Evolutionary conservation across 2,113 vertebrate species (phyloP).

Genomic region (Panthera uncia): DNA sequence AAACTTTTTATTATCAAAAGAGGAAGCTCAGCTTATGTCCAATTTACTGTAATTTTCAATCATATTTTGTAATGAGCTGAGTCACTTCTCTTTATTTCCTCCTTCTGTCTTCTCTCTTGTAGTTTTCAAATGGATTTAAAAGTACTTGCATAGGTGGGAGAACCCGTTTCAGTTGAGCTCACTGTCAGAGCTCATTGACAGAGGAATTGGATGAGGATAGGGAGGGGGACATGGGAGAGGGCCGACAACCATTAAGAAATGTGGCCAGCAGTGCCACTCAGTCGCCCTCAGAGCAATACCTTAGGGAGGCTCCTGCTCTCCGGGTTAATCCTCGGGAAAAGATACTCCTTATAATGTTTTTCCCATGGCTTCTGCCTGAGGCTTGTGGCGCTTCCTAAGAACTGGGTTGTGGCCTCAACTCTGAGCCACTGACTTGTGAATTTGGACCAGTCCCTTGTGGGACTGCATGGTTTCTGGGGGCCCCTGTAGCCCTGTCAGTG

Average conservation of each 20-base stretch:
- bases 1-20: slow-evolving; percentile 39
- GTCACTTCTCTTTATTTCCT: background rate
- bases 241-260: background rate
- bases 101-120: background rate
- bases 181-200: background rate
- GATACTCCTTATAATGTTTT: background rate
- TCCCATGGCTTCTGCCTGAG: background rate
- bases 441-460: background rate
- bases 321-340: background rate
- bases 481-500: background rate
- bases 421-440: background rate
- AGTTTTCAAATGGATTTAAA: slow-evolving; percentile 23
- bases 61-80: background rate
- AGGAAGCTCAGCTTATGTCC: background rate
- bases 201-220: background rate
- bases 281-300: no score
- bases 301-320: background rate
- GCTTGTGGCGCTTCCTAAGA: background rate
- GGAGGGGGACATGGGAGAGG: background rate
- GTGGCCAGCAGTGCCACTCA: background rate
- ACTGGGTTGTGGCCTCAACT: background rate
- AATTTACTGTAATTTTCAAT: slow-evolving; percentile 5
- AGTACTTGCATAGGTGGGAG: background rate
- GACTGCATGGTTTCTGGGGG: background rate
- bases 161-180: background rate